Conservation (phyloP, 2,888 invertebrate species). For the Cantharis rustica region DNA sequence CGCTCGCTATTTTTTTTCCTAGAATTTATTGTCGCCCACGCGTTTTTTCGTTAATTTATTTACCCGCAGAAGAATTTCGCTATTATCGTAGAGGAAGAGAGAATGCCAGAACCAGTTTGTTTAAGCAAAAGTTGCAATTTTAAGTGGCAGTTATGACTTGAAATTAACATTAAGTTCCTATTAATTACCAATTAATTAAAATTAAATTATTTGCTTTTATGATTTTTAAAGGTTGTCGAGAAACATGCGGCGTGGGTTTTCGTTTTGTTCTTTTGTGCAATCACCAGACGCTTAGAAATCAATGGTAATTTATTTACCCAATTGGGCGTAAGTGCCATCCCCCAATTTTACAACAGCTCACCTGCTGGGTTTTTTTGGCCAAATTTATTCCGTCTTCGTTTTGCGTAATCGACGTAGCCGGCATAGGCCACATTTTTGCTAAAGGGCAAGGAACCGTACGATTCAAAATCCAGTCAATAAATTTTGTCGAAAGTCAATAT, state of each 20-base stretch:
- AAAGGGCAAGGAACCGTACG: neutral
- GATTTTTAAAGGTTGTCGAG: neutral
- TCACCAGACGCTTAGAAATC: neutral
- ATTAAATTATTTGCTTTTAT: neutral
- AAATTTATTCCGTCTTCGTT: neutral
- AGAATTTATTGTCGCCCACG: neutral
- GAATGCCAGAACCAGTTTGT: neutral
- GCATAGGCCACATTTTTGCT: neutral
- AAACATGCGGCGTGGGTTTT: neutral
- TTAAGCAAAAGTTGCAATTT: neutral
- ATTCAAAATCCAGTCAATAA: neutral
- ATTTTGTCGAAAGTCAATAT: neutral
- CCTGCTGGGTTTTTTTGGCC: neutral
- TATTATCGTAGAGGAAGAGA: neutral
- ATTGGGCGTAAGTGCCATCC: neutral
- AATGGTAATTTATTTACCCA: neutral
- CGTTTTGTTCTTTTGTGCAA: neutral
- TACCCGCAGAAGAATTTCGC: neutral
- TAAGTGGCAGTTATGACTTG: neutral
- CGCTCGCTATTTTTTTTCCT: neutral
- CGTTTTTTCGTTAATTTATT: neutral
- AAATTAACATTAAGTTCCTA: neutral
- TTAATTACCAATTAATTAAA: neutral
- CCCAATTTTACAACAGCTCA: neutral
- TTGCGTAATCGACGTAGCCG: too few relatives aligned